These are phyloP conservation scores for Lindbergichthys nudifrons DNA, from an alignment of 2,797 vertebrate species.

Conservation along the genomic window DNA sequence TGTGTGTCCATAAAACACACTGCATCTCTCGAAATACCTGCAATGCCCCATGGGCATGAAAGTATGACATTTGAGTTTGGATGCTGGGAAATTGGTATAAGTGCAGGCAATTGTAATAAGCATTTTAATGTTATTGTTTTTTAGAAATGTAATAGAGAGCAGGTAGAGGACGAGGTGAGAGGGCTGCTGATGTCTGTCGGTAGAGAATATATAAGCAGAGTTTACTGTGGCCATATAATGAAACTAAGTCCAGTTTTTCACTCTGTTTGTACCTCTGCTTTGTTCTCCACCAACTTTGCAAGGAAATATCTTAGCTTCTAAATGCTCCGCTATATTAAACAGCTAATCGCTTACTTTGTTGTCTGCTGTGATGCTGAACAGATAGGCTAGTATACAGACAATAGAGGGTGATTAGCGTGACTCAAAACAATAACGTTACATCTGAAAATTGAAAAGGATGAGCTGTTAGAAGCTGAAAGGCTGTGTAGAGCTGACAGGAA, in stretches of 20 bases:
- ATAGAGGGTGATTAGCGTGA: neutral
- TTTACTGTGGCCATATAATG: neutral
- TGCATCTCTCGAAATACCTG: slow-evolving; percentile 32
- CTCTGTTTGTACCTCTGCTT: neutral
- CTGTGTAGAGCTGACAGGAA: neutral
- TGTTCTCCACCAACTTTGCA: neutral
- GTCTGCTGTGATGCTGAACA: neutral
- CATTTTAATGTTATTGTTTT: slow-evolving; percentile 33
- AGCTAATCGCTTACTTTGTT: no score
- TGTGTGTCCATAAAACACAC: slow-evolving; percentile 17
- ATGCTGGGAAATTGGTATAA: slow-evolving; percentile 45
- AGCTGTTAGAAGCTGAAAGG: no score
- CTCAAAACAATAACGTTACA: neutral
- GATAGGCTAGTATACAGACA: neutral
- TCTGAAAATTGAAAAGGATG: neutral
- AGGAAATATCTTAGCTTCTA: no score
- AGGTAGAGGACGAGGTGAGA: neutral
- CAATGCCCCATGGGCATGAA: slow-evolving; percentile 24
- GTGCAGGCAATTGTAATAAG: slow-evolving; percentile 35
- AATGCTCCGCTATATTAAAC: no score
- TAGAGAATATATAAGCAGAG: slow-evolving; percentile 1
- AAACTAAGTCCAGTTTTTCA: neutral
- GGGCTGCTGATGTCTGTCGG: slow-evolving; percentile 13
- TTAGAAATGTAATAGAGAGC: slow-evolving; percentile 30
- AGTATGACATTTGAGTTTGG: slow-evolving; percentile 35